Evolutionary conservation across 2,888 invertebrate genomes (phyloP), one percentile per base, ranked within the genome.

Genomic region (Eilema caniola): DNA sequence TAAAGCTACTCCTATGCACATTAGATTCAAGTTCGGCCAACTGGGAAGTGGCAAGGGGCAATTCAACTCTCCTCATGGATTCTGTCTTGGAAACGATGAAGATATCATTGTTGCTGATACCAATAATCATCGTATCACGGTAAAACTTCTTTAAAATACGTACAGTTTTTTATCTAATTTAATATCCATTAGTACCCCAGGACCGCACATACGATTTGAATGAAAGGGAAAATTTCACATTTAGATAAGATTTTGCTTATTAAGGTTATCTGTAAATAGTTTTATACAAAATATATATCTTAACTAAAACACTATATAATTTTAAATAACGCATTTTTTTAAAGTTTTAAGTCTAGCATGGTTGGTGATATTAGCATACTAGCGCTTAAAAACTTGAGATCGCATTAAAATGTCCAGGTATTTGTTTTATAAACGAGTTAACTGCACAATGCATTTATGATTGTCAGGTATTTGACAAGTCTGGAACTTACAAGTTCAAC

Each of bases 71-170:
- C 99, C 99, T 0, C 99, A 99, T 92, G 99, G 99, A 62, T 99
- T 99, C 92, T 99, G 99, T 88, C 96, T 99, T 77, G 99, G 99
- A 53, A 96, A 97, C 67, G 99, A 99, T 86, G 99, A 99, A 90
- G 99, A 99, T 88, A 99, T 99, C 81, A 98, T 99, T 85, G 99
- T 99, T 28, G 99, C 99, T 60, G 98, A 99, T 90, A 99, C 99
- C 8, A 99, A 99, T 90, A 99, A 99, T 91, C 99, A 99, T 95
- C 97, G 99, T 77, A 98, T 99, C 87, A 98, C 98, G 94, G 97
- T 97, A 81, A 47, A 37, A 41, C 11, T 3, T 12, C 33, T 37
- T 37, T 37, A 2, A 12, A 12, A 37, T 12, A 12, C 33, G 33
- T 12, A 37, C 33, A 7, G 8, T 33, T 28, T 28, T 33, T 33